Base-by-base conservation (phyloP, 2,113 vertebrate species). In the Tupaia tana region DNA sequence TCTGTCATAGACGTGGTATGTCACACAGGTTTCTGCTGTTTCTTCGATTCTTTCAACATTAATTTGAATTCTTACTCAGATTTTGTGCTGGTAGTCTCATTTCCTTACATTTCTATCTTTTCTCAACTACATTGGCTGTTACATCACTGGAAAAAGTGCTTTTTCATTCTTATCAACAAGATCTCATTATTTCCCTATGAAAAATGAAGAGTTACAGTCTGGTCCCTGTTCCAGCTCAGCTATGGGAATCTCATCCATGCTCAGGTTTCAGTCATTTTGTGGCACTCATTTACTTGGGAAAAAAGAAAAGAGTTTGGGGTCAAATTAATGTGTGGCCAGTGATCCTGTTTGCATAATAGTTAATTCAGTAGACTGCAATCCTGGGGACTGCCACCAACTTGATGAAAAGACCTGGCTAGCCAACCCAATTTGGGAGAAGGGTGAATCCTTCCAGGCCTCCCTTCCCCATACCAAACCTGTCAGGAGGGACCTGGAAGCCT, bases 151-250 rank as follows among this genome's bases (percentile, higher is more conserved):
- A 80, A 89, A 79, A 52, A 80, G 54, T 91, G 93, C 56, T 34
- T 2, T 84, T 70, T 88, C 27, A 29, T 56, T 18, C 15, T 96
- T 91, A 69, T 20, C 59, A 34, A 31, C 54, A 54, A 86, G 19
- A 75, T 67, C 43, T 90, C 24, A n/a, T 88, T 77, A 66, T 79
- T 86, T 89, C 54, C 84, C 18, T 79, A 63, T 64, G 78, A 91
- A 93, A 93, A 95, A 67, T 82, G 63, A 86, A 89, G 31, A 89
- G 16, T 13, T 91, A 78, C 16, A 77, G 73, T 93, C 16, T 75
- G 25, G 12, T 70, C 29, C 29, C 29, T 3, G 56, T 89, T 94
- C 10, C 59, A 75, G 52, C 54, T 93, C 56, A 90, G 27, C n/a
- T 79, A 25, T 67, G 69, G 73, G 13, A 71, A 83, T 78, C 61